These are phyloP conservation scores for Monochamus alternatus DNA, from an alignment of 2,888 invertebrate species.

Conservation along the genomic window DNA sequence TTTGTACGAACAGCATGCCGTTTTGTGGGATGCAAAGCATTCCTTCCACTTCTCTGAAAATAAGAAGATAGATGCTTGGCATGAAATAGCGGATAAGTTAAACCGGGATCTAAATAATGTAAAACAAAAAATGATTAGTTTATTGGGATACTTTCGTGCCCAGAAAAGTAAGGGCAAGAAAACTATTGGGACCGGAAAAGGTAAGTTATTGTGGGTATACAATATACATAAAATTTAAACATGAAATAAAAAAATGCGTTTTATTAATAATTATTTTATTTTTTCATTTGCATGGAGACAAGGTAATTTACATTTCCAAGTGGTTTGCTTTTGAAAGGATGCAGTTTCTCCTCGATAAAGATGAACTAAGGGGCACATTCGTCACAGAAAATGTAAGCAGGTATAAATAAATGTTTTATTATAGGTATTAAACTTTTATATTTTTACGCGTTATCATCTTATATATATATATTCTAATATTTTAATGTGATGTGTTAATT, in stretches of 20 bases:
- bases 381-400: not conserved
- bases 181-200: not conserved
- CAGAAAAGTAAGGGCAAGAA: not conserved
- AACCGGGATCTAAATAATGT: not conserved
- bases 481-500: too few species aligned
- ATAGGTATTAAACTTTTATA: not conserved
- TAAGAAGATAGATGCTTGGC: not conserved
- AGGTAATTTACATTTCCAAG: not conserved
- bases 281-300: not conserved
- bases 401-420: slow-evolving; percentile 7
- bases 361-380: not conserved
- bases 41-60: not conserved
- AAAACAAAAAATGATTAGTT: not conserved
- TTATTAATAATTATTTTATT: too few species aligned
- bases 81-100: not conserved
- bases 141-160: not conserved
- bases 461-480: too few species aligned
- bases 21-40: not conserved
- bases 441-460: slow-evolving; percentile 2
- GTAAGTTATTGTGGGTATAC: too few species aligned
- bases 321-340: not conserved
- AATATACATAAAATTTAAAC: too few species aligned
- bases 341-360: not conserved
- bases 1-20: not conserved
- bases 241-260: too few species aligned